Base-by-base conservation (phyloP, 2,888 invertebrate genomes). In the Epiperipatus broadwayi region DNA sequence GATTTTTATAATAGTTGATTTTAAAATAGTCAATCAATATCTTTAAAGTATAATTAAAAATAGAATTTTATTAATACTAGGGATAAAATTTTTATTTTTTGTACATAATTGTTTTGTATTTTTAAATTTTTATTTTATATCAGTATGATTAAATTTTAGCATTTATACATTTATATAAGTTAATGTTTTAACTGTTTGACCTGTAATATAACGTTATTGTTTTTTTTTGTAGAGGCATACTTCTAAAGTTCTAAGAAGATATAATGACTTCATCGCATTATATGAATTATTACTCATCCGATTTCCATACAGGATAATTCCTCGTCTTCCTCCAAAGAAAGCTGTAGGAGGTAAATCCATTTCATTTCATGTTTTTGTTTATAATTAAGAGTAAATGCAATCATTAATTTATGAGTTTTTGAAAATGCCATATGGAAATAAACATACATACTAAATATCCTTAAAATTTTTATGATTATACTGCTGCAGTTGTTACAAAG, bases 231-330 rank as follows among this genome's bases (percentile, higher is more conserved):
- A 60, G 59, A 48, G 51, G 41, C 53, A 52, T 43, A 55, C 56
- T 41, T 46, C 53, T 8, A 54, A 53, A 21, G 60, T 59, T 4
- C 44, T 55, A 21, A 47, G 61, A 31, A 47, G 61, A 18, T 61
- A 60, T 46, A 61, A 57, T 50, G 61, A 61, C 45, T 61, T 61
- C 48, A 41, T 58, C 12, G 55, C 58, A 33, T 52, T 60, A 32
- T 54, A 59, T 46, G 61, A 61, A 30, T 45, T 58, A 21, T 42
- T 61, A n/a, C 44, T 56, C 41, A 46, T 50, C 22, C 48, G 56
- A 37, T 61, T 54, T 48, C 59, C 61, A 22, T 59, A 58, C 43
- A 49, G 61, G 41, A 49, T 57, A 39, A 50, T 61, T 22, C 59
- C 60, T 5, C 46, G 54, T 38, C 47, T 61, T 7, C 61, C 61